Evolutionary conservation across 2,797 vertebrate genomes (phyloP), one percentile per base, ranked within the genome.

Genomic region (Mormyrops boulengeri): DNA sequence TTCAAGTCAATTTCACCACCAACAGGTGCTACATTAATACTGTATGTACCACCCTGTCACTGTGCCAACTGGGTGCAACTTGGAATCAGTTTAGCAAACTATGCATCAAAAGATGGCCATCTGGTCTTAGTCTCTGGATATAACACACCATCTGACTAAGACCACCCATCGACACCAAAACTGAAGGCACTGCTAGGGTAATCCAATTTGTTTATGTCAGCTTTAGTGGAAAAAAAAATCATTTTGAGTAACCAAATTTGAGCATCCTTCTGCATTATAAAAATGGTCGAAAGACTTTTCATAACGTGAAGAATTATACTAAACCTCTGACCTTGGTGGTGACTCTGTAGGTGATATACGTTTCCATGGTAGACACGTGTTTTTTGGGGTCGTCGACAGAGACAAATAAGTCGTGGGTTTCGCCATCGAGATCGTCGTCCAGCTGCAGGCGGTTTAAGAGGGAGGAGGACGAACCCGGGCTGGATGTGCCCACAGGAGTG

Each of bases 291-390:
- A 44, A 17, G 69, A 77, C 38, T 38, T 47, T 82, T 82, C 17
- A 2, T 82, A n/a, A 82, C n/a, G 19, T 47, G 7, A 47, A 82
- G 30, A 38, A 38, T 73, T 73, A 73, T 17, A 11, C 30, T 0
- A 38, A 38, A 2, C 30, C 57, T 62, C 95, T 90, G 94, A 99
- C 99, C 96, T 98, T 99, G 90, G 98, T 98, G 89, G 97, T 98
- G 93, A 99, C 97, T 93, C 97, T 96, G 93, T 99, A 99, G 0
- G 98, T 99, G 94, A 99, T 99, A 91, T 99, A 99, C 0, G 99
- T 99, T 94, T 99, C 99, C 99, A 99, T 99, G 1, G 99, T 98
- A 90, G 97, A 98, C 73, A 99, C 97, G 0, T 99, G 98, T 91
- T 99, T 99, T 95, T 99, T 99, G 8, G 99, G 99, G 91, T 99